Percentiles rank a stretch among this genome's conserved stretches.
Conservation (phyloP, 92 coral and sea anemone species). For the Porites evermanni region DNA sequence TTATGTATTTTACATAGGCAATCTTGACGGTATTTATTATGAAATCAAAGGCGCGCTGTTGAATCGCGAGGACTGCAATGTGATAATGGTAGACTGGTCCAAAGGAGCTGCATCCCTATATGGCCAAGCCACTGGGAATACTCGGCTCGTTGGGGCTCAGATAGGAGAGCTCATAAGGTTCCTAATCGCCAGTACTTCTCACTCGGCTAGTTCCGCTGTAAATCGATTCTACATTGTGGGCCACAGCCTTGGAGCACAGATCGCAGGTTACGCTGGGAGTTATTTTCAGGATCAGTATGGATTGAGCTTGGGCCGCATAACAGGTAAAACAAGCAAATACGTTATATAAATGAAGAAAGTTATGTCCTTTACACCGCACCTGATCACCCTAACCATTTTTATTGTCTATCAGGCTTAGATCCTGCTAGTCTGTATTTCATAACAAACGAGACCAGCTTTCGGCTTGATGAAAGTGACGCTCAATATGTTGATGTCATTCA, state of each 20-base stretch:
- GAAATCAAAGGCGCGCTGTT: slow-evolving; percentile 62
- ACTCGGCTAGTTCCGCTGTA: slow-evolving; percentile 11
- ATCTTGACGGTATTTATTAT: neutral
- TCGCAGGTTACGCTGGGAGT: slow-evolving; percentile 75
- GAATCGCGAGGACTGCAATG: slow-evolving; percentile 58
- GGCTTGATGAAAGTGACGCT: slow-evolving; percentile 69
- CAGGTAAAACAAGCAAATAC: slow-evolving; percentile 47
- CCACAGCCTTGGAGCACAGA: slow-evolving; percentile 75
- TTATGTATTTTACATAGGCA: too few species aligned
- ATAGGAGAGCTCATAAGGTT: slow-evolving; percentile 73
- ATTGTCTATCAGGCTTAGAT: slow-evolving; percentile 51
- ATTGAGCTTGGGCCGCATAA: slow-evolving; percentile 60
- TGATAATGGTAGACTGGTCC: slow-evolving; percentile 77
- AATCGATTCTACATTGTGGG: slow-evolving; percentile 63
- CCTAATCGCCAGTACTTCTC: slow-evolving; percentile 49
- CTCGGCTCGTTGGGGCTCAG: slow-evolving; percentile 83
- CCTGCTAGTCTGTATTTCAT: slow-evolving; percentile 61
- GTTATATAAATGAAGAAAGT: too few species aligned
- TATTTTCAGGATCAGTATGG: slow-evolving; percentile 13
- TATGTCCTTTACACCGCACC: too few species aligned
- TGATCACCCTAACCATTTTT: neutral
- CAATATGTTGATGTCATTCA: slow-evolving; percentile 74
- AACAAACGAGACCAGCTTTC: slow-evolving; percentile 18
- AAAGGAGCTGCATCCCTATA: slow-evolving; percentile 68
- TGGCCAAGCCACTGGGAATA: slow-evolving; percentile 70